Conservation (phyloP, 1,140 invertebrate species). For the Drosophila equinoxialis region DNA sequence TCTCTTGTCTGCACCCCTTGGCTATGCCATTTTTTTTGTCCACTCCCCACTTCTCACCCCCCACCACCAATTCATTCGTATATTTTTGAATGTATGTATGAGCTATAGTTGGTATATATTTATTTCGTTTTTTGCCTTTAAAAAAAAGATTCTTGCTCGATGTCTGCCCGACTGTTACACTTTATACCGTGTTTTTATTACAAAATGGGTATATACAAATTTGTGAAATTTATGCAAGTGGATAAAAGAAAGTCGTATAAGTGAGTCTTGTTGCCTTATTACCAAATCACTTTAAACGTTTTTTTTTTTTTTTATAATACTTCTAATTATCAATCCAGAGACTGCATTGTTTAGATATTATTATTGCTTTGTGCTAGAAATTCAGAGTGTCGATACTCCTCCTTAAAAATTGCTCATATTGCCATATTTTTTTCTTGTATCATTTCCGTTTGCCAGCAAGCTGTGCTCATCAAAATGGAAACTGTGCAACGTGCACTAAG, state of each 20-base stretch:
- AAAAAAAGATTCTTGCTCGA: constrained; percentile 59
- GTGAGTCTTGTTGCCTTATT: too few relatives aligned
- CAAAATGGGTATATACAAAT: not conserved
- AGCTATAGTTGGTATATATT: constrained; percentile 36
- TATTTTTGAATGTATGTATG: constrained; percentile 20
- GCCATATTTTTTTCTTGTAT: constrained; percentile 27
- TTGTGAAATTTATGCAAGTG: too few relatives aligned
- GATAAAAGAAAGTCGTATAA: too few relatives aligned
- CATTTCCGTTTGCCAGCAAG: constrained; percentile 52
- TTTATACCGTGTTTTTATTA: not conserved
- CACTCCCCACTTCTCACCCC: not conserved
- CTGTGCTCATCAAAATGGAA: constrained; percentile 79
- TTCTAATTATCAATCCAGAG: too few relatives aligned
- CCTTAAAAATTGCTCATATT: not conserved
- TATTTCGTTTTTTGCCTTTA: constrained; percentile 45
- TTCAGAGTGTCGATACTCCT: not conserved
- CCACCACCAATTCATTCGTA: not conserved
- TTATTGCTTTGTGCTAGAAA: not conserved
- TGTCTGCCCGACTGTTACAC: constrained; percentile 20
- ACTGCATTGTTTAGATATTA: too few relatives aligned
- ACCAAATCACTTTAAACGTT: too few relatives aligned
- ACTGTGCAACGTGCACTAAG: constrained; percentile 77
- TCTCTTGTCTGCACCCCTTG: constrained; percentile 17
- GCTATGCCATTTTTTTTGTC: constrained; percentile 31
- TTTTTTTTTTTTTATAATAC: too few relatives aligned